Conservation (phyloP, 2,888 invertebrate species). For the Stictocephala bisonia region DNA sequence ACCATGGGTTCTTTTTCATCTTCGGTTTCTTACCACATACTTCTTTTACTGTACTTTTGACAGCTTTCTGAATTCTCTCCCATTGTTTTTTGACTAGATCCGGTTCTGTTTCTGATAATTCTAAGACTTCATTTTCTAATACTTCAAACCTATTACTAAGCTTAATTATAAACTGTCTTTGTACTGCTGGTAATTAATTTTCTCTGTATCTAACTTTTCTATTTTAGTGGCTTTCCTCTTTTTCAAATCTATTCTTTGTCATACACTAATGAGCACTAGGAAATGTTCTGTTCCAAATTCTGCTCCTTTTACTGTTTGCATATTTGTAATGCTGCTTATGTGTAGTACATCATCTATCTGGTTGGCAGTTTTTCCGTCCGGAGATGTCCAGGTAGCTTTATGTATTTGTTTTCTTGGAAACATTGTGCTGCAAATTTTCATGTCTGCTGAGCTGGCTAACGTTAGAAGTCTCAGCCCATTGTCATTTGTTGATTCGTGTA, state of each 20-base stretch:
- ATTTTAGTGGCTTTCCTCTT: not conserved
- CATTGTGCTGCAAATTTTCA: slow-evolving; percentile 44
- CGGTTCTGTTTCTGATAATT: too few relatives aligned
- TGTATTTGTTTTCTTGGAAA: slow-evolving; percentile 48
- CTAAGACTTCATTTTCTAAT: too few relatives aligned
- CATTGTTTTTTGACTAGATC: too few relatives aligned
- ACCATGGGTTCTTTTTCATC: too few relatives aligned
- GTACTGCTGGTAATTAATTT: not conserved
- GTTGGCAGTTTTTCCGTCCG: slow-evolving; percentile 48
- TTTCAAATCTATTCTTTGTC: not conserved
- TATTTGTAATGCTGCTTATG: slow-evolving; percentile 29
- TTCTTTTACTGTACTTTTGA: too few relatives aligned
- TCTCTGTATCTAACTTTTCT: not conserved
- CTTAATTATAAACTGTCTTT: too few relatives aligned
- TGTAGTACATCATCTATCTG: slow-evolving; percentile 48
- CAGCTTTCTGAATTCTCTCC: too few relatives aligned
- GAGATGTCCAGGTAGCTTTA: slow-evolving; percentile 51
- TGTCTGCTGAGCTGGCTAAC: slow-evolving; percentile 33
- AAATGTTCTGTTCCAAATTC: slow-evolving; percentile 46
- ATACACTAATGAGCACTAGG: slow-evolving; percentile 25
- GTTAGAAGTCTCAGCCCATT: not conserved
- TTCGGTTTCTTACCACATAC: too few relatives aligned
- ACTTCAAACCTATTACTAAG: too few relatives aligned
- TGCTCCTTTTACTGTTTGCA: slow-evolving; percentile 42
- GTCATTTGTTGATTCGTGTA: slow-evolving; percentile 3